Evolutionary conservation across 35 echinoderm and acorn worm species (phyloP).

Genomic region (Lytechinus variegatus): DNA sequence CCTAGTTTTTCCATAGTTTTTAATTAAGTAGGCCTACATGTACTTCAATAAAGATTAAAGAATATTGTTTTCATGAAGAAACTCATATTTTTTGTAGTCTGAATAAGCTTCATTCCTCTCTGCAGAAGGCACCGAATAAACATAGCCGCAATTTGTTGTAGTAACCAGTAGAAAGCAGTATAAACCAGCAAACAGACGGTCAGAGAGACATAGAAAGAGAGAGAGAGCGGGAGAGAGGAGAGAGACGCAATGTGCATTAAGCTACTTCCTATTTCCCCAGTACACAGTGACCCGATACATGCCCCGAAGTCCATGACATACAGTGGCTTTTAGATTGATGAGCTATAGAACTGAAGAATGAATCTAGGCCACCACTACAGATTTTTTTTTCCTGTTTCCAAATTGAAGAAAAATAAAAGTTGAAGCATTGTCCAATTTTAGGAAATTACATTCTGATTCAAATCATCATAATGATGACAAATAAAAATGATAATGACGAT

Average conservation of each 20-base stretch:
- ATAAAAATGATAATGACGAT: too few species aligned
- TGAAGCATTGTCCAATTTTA: too few species aligned
- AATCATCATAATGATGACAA: too few species aligned
- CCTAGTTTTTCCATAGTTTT: too few species aligned
- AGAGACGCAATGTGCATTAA: not conserved
- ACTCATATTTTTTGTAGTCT: too few species aligned
- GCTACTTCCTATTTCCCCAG: not conserved
- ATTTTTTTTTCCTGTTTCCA: too few species aligned
- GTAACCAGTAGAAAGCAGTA: not conserved
- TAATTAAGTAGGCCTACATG: too few species aligned
- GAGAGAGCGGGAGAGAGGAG: not conserved
- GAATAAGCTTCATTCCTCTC: not conserved
- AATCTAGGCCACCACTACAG: too few species aligned
- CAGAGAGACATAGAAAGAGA: not conserved
- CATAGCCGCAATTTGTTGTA: not conserved
- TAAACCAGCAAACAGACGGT: not conserved
- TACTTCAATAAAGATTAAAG: too few species aligned
- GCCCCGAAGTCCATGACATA: not conserved
- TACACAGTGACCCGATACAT: not conserved
- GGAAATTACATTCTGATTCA: too few species aligned
- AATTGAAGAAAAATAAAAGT: too few species aligned
- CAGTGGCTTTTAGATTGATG: conserved; percentile 1
- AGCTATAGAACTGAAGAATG: not conserved
- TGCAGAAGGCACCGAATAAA: not conserved
- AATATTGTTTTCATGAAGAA: too few species aligned